phyloP scores from a whole-genome alignment of 2,888 invertebrate genomes.

The Ennomos quercinarius region DNA sequence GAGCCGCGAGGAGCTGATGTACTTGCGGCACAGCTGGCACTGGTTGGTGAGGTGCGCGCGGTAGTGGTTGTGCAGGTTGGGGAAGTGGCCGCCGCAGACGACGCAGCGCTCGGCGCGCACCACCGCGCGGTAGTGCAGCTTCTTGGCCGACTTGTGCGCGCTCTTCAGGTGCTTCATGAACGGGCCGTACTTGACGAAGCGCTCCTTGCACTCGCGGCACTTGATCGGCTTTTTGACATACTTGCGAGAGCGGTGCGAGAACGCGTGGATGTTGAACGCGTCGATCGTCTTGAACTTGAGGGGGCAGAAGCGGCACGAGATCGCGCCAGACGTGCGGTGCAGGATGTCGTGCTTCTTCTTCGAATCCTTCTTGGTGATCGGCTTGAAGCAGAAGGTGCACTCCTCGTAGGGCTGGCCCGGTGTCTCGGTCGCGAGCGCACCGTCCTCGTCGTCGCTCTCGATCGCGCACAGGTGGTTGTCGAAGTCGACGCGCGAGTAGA shows the following conservation, averaged over 20 bases:
- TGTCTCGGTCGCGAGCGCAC: constrained; percentile 42
- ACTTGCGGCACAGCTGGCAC: constrained; percentile 77
- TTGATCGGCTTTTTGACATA: constrained; percentile 77
- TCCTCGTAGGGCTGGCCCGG: constrained; percentile 67
- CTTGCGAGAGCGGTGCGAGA: constrained; percentile 77
- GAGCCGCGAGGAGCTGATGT: constrained; percentile 70
- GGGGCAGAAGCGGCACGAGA: constrained; percentile 79
- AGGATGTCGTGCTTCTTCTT: constrained; percentile 68
- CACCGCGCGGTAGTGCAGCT: constrained; percentile 72
- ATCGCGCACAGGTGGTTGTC: constrained; percentile 78
- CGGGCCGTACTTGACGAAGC: constrained; percentile 76
- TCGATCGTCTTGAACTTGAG: constrained; percentile 80
- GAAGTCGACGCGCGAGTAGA: constrained; percentile 68
- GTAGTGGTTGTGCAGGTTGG: constrained; percentile 86
- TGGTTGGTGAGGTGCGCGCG: constrained; percentile 86
- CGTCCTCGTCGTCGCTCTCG: constrained; percentile 74
- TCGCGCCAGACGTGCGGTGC: constrained; percentile 74
- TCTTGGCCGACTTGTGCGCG: constrained; percentile 70
- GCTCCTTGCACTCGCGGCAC: constrained; percentile 74
- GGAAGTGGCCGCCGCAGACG: constrained; percentile 85
- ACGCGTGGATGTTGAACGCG: constrained; percentile 79
- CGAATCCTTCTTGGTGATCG: constrained; percentile 67
- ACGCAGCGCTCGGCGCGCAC: constrained; percentile 84
- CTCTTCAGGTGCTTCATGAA: constrained; percentile 76
- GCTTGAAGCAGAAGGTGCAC: constrained; percentile 80